Conservation (phyloP, 2,113 vertebrate genomes). For the Orycteropus afer region DNA sequence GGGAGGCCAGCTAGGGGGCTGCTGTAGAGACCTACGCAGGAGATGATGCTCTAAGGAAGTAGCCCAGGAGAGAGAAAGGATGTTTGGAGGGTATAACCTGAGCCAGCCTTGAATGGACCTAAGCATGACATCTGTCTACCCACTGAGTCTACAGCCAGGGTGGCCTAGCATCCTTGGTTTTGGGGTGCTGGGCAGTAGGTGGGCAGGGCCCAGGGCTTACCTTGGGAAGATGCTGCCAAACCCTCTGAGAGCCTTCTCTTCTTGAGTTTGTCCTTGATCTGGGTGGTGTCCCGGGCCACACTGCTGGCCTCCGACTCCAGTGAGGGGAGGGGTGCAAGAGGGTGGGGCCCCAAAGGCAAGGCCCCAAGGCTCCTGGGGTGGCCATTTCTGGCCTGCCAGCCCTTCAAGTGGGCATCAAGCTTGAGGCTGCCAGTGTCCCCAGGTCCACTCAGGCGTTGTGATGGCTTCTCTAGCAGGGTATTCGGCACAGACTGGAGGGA, state of each 20-base stretch:
- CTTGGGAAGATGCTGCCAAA: slow-evolving; percentile 40
- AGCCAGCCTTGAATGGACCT: not conserved
- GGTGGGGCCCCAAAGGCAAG: not conserved
- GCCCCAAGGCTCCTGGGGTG: accelerated
- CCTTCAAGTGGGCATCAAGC: not conserved
- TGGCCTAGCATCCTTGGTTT: not conserved
- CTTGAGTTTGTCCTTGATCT: slow-evolving; percentile 83
- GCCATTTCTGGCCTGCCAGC: slow-evolving; percentile 29
- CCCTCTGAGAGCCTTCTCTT: slow-evolving; percentile 76
- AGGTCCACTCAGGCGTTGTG: not conserved
- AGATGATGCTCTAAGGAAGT: not conserved
- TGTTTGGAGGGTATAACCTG: not conserved
- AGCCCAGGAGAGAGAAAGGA: not conserved
- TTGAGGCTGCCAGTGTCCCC: not conserved
- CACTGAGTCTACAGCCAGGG: not conserved
- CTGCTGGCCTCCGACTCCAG: slow-evolving; percentile 67
- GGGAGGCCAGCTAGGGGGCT: accelerated
- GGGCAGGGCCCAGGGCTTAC: slow-evolving; percentile 22
- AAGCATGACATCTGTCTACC: not conserved
- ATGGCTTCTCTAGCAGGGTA: not conserved
- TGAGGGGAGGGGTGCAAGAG: not conserved
- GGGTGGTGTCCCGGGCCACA: slow-evolving; percentile 64
- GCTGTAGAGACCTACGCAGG: accelerated
- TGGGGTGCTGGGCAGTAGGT: accelerated
- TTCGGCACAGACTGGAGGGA: slow-evolving; percentile 54